Evolutionary conservation across 2,888 invertebrate species (phyloP), one percentile per base, ranked within the genome.

Genomic region (Unio delphinus): DNA sequence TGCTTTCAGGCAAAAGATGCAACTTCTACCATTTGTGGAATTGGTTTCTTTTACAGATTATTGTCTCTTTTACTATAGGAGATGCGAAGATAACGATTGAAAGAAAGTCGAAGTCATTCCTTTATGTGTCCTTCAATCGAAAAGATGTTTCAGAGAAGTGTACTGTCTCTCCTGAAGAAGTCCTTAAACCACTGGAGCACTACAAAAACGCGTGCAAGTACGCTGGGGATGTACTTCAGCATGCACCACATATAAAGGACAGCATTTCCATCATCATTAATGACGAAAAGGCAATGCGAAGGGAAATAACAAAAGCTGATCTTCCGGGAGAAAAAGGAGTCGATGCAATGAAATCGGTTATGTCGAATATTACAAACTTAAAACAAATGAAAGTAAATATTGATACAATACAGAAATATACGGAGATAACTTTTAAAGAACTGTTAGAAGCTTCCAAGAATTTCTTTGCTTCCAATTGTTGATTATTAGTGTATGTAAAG

Each of bases 141-240:
- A 65, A 77, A 8, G 81, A 82, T 26, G 75, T 86, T 6, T 73
- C 80, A 20, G 69, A 75, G 57, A 70, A 70, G 17, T 80, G 83
- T 64, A 65, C 69, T 23, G 79, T 73, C 0, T 75, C 78, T 15
- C 80, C 83, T 6, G 82, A 84, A 55, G 76, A 80, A 26, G 76
- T 78, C 1, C 34, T 86, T 4, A 71, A 74, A 11, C 73, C 80
- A 17, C 61, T 86, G 30, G 80, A 81, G 23, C 74, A 80, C 11
- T 86, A 79, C 65, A 82, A 83, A 67, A 75, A 68, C 56, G 75
- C 82, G 15, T 84, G 84, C 73, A 76, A 79, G 34, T 76, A 82
- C 45, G 77, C 81, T 26, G 77, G 80, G 56, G 76, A 79, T 58
- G 77, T 86, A 28, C 73, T 83, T 26, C 78, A 77, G 7, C 72